A percentile compares a stretch with the other conserved stretches of the same genome.
These are phyloP conservation scores for Colossoma macropomum DNA, from an alignment of 2,113 vertebrate species.

Conservation along the genomic window DNA sequence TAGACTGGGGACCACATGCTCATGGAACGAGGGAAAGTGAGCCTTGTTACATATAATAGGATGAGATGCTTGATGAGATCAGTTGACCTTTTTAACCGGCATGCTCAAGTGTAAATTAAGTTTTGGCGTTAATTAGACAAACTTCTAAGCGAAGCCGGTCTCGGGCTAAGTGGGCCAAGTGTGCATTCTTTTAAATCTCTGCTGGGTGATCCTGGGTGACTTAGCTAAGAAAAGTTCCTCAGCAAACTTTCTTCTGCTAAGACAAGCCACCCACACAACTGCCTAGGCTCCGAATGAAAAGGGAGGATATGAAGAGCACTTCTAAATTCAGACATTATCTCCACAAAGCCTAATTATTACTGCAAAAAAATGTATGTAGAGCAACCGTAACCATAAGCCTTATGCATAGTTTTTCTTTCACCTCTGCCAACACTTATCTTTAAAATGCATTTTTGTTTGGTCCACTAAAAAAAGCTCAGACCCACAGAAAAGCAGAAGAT, in stretches of 20 bases:
- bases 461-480: not conserved
- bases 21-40: conserved; percentile 26
- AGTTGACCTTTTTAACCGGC: conserved; percentile 28
- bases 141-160: not conserved
- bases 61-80: conserved; percentile 40
- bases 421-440: not conserved
- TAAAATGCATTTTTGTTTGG: not conserved
- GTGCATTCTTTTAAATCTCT: conserved; percentile 9
- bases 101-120: conserved; percentile 36
- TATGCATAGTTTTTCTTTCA: not conserved
- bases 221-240: not conserved
- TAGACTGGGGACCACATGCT: conserved; percentile 17
- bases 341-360: conserved; percentile 19
- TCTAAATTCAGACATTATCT: conserved; percentile 26
- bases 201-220: conserved; percentile 9
- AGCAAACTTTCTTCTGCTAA: not conserved
- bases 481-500: not conserved
- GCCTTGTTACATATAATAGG: conserved; percentile 6
- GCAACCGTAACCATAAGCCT: not conserved
- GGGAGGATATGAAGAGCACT: not conserved
- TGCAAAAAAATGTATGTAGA: not conserved
- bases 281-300: not conserved
- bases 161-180: not conserved
- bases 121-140: conserved; percentile 36
- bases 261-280: conserved; percentile 2